Evolutionary conservation across 2,888 invertebrate genomes (phyloP).

Genomic region (Venusia cambrica): DNA sequence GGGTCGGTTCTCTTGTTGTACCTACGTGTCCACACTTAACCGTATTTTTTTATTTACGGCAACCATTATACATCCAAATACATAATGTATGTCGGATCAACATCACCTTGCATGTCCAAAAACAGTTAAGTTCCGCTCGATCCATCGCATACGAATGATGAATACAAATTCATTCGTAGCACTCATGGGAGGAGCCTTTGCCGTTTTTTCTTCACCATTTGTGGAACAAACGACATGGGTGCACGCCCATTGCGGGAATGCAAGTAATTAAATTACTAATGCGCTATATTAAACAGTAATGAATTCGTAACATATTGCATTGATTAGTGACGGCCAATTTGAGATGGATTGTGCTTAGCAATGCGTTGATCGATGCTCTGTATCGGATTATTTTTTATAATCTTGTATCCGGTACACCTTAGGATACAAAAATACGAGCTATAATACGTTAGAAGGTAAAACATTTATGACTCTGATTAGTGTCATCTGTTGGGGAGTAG

Average conservation of each 20-base stretch:
- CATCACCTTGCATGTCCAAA: constrained; percentile 47
- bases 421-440: too few species aligned
- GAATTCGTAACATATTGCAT: constrained; percentile 29
- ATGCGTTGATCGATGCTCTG: constrained; percentile 17
- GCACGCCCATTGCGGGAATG: constrained; percentile 47
- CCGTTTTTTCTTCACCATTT: constrained; percentile 51
- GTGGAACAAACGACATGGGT: constrained; percentile 50
- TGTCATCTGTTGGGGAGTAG: constrained; percentile 53
- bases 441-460: too few species aligned
- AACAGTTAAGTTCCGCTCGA: constrained; percentile 50
- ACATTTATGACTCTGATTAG: constrained; percentile 2
- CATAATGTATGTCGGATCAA: constrained; percentile 32
- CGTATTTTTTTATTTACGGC: constrained; percentile 5
- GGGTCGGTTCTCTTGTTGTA: too few species aligned
- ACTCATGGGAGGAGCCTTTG: constrained; percentile 42
- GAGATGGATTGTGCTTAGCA: constrained; percentile 18
- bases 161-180: constrained; percentile 46
- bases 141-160: constrained; percentile 37
- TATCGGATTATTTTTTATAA: constrained; percentile 15
- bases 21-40: too few species aligned
- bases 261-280: constrained; percentile 46
- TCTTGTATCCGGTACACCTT: too few species aligned
- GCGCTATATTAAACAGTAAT: constrained; percentile 37
- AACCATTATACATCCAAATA: constrained; percentile 13
- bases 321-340: constrained; percentile 20